A percentile compares a stretch with the other conserved stretches of the same genome.
Evolutionary conservation across 2,113 vertebrate genomes (phyloP).

Genomic region (Crotalus tigris): DNA sequence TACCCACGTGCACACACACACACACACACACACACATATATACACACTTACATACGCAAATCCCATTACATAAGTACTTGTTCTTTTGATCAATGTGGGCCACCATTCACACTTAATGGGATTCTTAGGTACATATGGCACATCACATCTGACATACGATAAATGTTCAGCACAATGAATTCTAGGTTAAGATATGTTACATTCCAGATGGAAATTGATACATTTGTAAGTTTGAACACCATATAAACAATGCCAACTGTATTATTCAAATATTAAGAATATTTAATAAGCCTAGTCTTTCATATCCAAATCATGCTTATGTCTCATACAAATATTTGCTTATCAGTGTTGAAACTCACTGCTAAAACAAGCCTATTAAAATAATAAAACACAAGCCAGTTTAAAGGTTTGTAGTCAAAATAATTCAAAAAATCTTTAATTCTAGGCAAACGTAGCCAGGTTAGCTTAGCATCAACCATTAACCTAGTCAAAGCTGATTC

Average conservation of each 20-base stretch:
- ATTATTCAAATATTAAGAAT: constrained; percentile 32
- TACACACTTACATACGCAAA: background rate
- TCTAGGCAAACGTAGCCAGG: background rate
- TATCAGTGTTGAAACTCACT: background rate
- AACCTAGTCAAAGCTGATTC: background rate
- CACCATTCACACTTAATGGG: background rate
- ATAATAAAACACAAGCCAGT: background rate
- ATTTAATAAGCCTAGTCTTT: constrained; percentile 27
- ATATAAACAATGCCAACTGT: background rate
- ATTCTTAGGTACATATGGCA: background rate
- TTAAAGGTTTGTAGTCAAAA: background rate
- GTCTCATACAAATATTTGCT: background rate
- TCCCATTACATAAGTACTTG: background rate
- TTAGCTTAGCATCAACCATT: constrained; percentile 6
- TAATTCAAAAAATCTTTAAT: background rate
- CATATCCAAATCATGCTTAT: constrained; percentile 11
- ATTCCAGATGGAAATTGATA: background rate
- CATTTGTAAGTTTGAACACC: background rate
- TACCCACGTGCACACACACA: too few relatives aligned
- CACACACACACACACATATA: too few relatives aligned
- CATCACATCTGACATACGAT: background rate
- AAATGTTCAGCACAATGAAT: background rate
- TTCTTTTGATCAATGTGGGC: background rate
- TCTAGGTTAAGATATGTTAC: background rate
- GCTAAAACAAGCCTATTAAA: background rate